Evolutionary conservation across 1,140 invertebrate species (phyloP).

Genomic region (Lineus longissimus): DNA sequence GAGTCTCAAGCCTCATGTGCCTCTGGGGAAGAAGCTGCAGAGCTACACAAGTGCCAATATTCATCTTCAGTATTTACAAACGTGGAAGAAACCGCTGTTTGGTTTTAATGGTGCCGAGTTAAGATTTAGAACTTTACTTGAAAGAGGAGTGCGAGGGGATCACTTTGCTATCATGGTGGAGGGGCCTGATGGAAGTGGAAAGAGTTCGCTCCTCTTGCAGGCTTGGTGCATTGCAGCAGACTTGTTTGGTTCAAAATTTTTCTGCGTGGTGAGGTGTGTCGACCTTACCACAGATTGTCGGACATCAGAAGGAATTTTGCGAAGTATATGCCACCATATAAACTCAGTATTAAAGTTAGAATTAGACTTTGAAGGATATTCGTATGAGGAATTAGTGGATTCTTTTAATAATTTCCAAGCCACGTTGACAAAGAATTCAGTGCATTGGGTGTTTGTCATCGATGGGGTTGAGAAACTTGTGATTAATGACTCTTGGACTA

Average conservation of each 20-base stretch:
- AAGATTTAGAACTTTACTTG: conserved; percentile 11
- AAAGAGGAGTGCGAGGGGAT: conserved; percentile 17
- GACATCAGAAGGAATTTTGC: conserved; percentile 25
- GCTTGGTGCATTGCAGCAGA: not conserved
- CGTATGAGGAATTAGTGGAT: not conserved
- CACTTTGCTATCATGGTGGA: conserved; percentile 28
- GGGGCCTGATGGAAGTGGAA: conserved; percentile 25
- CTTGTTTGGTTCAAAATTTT: not conserved
- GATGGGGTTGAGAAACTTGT: too few relatives aligned
- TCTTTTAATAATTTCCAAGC: conserved; percentile 7
- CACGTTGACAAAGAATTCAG: too few relatives aligned
- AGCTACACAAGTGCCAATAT: not conserved
- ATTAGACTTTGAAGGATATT: conserved; percentile 12
- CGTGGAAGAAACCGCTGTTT: not conserved
- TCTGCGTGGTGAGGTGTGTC: conserved; percentile 12
- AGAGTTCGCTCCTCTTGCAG: conserved; percentile 21
- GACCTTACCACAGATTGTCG: conserved; percentile 27
- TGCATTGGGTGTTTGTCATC: too few relatives aligned
- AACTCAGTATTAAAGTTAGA: conserved; percentile 23
- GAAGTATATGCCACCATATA: conserved; percentile 24
- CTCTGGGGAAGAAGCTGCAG: not conserved
- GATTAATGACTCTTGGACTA: too few relatives aligned
- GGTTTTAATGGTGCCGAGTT: not conserved
- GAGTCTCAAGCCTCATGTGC: not conserved
- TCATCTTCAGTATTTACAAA: not conserved